Base-by-base conservation (phyloP, 2,797 vertebrate genomes). In the Myotis planiceps region DNA sequence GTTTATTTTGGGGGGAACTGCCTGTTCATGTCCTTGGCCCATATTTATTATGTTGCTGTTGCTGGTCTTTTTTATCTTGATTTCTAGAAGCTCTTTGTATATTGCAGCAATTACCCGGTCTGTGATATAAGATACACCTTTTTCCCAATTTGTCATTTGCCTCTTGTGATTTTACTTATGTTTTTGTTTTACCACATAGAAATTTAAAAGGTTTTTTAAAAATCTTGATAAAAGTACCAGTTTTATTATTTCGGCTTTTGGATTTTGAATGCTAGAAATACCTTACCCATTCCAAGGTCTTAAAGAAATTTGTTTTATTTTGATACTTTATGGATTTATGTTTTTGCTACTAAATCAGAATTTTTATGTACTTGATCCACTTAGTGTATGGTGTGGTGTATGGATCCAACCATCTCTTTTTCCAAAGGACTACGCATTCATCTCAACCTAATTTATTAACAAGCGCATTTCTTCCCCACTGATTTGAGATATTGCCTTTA, bases 71-170 rank as follows among this genome's bases (percentile, higher is more conserved):
- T 74, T 5, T 63, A 68, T 60, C 23, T 82, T 45, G 58, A 79
- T 86, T 91, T 97, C 89, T 92, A 55, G 49, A 93, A 68, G 21
- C 27, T 81, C 32, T 87, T 85, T 63, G 19, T 74, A 19, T 78
- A 83, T n/a, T 80, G 47, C 13, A 39, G 68, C 32, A 29, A 53
- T 92, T 45, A 49, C 37, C 9, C 21, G 19, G 47, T 53, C 69
- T 74, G 29, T 80, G 16, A 68, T 32, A 29, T 34, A 39, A 79
- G 49, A 69, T 45, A 69, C 16, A 68, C 16, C 65, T 76, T 72
- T 29, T 27, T 1, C 58, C 37, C 60, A 78, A 13, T 27, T 80
- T 83, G 21, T 60, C n/a, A 49, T 94, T 65, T 60, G 42, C 68
- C 63, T 79, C 19, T 51, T 71, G 29, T 39, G 32, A 79, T 55